Conservation (phyloP, 2,113 vertebrate genomes). For the Poeciliopsis turrubarensis region DNA sequence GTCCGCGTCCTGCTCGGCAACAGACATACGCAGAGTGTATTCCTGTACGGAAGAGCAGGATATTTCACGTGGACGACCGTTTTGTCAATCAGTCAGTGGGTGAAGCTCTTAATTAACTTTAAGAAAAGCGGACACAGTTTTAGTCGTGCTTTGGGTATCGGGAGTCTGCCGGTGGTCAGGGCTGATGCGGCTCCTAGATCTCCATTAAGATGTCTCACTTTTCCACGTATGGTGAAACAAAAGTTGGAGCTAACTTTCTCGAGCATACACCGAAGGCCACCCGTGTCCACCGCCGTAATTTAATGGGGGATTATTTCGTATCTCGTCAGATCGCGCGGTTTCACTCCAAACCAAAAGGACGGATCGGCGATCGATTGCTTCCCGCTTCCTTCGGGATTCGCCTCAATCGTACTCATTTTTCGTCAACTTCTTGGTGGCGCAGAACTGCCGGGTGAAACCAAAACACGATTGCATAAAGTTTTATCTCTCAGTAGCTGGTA, state of each 20-base stretch:
- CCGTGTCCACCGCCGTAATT: neutral
- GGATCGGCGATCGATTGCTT: neutral
- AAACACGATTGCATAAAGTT: neutral
- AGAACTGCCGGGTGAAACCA: neutral
- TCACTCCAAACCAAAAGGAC: neutral
- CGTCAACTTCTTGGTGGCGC: neutral
- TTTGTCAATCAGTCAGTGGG: conserved; percentile 60
- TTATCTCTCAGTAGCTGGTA: neutral
- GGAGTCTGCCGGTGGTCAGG: neutral
- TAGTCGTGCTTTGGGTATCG: neutral
- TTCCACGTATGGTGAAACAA: neutral
- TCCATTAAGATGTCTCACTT: neutral
- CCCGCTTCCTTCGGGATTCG: neutral
- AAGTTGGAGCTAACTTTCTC: neutral
- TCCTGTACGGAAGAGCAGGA: conserved; percentile 27
- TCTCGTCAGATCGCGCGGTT: neutral
- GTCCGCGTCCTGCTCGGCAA: conserved; percentile 26
- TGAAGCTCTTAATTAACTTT: conserved; percentile 60
- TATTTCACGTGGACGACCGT: conserved; percentile 25
- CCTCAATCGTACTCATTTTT: neutral
- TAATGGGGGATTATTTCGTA: neutral
- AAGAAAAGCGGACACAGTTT: neutral
- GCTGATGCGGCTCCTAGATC: neutral
- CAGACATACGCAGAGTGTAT: neutral
- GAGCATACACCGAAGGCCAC: neutral